Percentiles rank a stretch among this genome's conserved stretches.
Evolutionary conservation across 2,113 vertebrate species (phyloP).

Genomic region (Sprattus sprattus): DNA sequence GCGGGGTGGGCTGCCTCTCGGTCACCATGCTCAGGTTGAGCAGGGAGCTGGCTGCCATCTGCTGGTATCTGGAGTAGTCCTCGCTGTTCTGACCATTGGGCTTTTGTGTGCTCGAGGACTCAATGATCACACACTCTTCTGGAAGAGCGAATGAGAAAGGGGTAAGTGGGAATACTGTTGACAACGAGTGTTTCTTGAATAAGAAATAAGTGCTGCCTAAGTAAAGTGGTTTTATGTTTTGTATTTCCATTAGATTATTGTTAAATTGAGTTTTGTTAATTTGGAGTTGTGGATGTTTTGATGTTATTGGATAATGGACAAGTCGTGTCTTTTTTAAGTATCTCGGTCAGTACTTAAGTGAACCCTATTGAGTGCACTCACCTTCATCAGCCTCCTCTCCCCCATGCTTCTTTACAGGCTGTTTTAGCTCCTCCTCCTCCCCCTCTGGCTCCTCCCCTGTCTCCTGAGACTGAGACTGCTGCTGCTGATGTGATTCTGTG

Average conservation of each 20-base stretch:
- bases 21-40: constrained; percentile 80
- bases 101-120: constrained; percentile 50
- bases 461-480: constrained; percentile 18
- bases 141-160: constrained; percentile 35
- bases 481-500: constrained; percentile 50
- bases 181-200: too few species aligned
- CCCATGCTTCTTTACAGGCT: constrained; percentile 29
- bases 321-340: too few species aligned
- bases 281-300: too few species aligned
- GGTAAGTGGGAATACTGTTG: constrained; percentile 18
- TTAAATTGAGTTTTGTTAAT: too few species aligned
- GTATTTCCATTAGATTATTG: too few species aligned
- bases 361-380: not conserved
- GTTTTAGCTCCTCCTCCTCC: constrained; percentile 12
- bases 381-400: constrained; percentile 42
- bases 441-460: constrained; percentile 43
- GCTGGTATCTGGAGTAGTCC: constrained; percentile 77
- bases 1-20: constrained; percentile 55
- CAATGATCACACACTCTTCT: constrained; percentile 71
- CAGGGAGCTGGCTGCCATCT: constrained; percentile 85
- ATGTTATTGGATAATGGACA: too few species aligned
- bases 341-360: too few species aligned
- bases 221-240: too few species aligned
- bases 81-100: constrained; percentile 55
- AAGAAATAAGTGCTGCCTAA: too few species aligned